Percentiles rank a stretch among this genome's conserved stretches.
Evolutionary conservation across 2,113 vertebrate species (phyloP).

Genomic region (Tragulus kanchil): DNA sequence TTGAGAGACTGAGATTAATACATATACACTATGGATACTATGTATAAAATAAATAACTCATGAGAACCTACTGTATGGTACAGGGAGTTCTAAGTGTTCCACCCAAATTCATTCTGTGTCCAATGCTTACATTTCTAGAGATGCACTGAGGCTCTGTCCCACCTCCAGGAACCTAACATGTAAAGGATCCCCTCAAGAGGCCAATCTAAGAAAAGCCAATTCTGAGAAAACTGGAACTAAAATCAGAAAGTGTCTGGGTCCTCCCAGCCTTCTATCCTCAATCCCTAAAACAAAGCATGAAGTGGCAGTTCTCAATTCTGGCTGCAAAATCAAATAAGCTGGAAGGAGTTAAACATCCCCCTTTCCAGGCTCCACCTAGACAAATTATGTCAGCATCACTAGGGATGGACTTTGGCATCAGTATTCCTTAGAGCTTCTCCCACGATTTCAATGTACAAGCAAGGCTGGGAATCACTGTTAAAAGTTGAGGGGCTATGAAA

Average conservation of each 20-base stretch:
- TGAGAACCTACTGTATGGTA: not conserved
- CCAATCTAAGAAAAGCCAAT: not conserved
- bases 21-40: not conserved
- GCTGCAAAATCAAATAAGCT: not conserved
- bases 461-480: not conserved
- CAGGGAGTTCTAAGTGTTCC: not conserved
- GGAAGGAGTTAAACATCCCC: not conserved
- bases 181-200: not conserved
- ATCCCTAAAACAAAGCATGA: not conserved
- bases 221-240: not conserved
- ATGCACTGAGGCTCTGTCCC: not conserved
- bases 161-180: not conserved
- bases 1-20: not conserved
- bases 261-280: not conserved
- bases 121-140: no score
- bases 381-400: not conserved
- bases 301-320: not conserved
- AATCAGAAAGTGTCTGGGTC: not conserved
- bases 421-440: not conserved
- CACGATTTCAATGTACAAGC: not conserved
- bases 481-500: not conserved
- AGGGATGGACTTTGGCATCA: not conserved
- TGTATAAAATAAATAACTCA: not conserved
- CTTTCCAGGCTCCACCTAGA: not conserved
- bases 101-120: no score